Evolutionary conservation across 2,113 vertebrate genomes (phyloP), one percentile per base, ranked within the genome.

Genomic region (Gymnogyps californianus): DNA sequence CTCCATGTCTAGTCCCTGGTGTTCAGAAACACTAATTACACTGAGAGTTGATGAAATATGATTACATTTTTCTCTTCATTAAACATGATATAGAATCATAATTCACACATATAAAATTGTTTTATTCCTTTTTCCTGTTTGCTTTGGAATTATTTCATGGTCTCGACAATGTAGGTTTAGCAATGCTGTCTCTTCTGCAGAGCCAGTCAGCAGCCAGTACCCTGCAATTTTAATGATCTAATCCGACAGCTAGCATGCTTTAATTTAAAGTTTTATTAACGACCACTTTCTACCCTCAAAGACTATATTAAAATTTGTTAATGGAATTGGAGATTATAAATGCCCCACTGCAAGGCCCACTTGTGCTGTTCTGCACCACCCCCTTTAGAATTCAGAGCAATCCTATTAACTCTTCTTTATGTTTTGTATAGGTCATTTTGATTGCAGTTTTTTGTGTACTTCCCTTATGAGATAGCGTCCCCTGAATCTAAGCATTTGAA

Each of bases 201-300:
- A 95, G 93, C 91, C 89, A 89, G 52, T 67, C 94, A 92, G 94
- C 92, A 10, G 16, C 93, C 96, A 90, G 92, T 49, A 94, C 92
- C 61, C 93, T 97, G 96, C 96, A 97, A 95, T 97, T 97, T 97
- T 97, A 97, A 97, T 97, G 96, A 97, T 96, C 95, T 94, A 92
- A 96, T 93, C 94, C 59, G 75, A 92, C 96, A 96, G 97, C 75
- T 62, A 92, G 96, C 94, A 96, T 92, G 71, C 96, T 96, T 97
- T 97, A 94, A 97, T 98, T 97, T 97, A 91, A 98, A 97, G 89
- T 98, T 96, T 97, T 97, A 98, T 97, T 97, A 98, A 97, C 76
- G 83, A 97, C 97, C 76, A n/a, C 96, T 96, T 93, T 94, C 96
- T 95, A 77, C 91, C 95, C 95, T 97, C 97, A 97, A 96, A 97